Conservation (phyloP, 2,113 vertebrate genomes). For the Pterocles orientalis region DNA sequence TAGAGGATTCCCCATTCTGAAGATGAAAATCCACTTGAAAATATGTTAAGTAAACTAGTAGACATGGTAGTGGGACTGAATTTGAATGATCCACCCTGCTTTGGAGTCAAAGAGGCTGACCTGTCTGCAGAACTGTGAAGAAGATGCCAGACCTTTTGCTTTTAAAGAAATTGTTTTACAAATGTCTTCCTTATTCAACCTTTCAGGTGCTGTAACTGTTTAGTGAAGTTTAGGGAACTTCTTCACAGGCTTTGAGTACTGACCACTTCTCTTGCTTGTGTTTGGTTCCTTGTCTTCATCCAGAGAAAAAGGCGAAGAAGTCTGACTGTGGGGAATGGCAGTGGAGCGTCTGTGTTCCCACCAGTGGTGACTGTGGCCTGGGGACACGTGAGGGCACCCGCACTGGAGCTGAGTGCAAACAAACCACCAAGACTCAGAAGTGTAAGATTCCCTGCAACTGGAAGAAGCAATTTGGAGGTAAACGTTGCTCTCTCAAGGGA, state of each 20-base stretch:
- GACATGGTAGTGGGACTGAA: neutral
- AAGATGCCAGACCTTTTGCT: neutral
- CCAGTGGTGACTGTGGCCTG: constrained; percentile 91
- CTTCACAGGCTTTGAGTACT: neutral
- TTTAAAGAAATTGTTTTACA: neutral
- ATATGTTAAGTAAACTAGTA: neutral
- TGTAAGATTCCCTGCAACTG: constrained; percentile 99
- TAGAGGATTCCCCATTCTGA: neutral
- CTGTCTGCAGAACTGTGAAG: neutral
- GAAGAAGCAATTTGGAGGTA: constrained; percentile 99
- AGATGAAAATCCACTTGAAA: neutral
- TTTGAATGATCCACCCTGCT: neutral
- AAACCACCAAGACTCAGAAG: constrained; percentile 97
- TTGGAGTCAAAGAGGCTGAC: neutral
- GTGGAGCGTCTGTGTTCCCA: constrained; percentile 96
- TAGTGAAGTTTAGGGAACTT: neutral
- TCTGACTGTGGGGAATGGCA: constrained; percentile 98
- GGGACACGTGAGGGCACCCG: constrained; percentile 94
- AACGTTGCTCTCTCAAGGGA: neutral
- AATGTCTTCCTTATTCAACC: neutral
- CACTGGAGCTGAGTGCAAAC: constrained; percentile 89
- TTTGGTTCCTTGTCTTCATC: neutral
- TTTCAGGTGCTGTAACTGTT: neutral
- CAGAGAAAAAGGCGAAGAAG: constrained; percentile 93
- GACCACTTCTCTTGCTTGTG: neutral